A percentile compares a stretch with the other conserved stretches of the same genome.
Conservation (phyloP, 1,140 invertebrate genomes). For the Drosophila leontia region DNA sequence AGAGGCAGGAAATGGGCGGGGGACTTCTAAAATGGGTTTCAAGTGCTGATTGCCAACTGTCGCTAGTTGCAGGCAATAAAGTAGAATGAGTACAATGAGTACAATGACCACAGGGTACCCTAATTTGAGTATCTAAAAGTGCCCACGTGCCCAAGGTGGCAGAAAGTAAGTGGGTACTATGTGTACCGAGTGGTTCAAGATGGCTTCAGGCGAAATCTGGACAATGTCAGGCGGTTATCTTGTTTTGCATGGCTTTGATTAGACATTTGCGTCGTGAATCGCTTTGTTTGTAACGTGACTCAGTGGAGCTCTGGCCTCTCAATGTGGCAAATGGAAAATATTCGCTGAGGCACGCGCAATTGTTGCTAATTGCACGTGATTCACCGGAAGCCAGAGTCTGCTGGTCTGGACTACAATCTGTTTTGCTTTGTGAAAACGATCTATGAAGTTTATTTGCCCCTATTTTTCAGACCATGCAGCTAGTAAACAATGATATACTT, state of each 20-base stretch:
- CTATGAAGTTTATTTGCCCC: constrained; percentile 17
- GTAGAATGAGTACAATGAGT: constrained; percentile 1
- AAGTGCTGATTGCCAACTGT: constrained; percentile 25
- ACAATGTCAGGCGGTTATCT: constrained; percentile 39
- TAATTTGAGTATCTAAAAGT: constrained; percentile 8
- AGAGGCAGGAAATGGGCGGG: constrained; percentile 35
- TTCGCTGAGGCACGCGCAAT: constrained; percentile 23
- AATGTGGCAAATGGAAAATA: constrained; percentile 11
- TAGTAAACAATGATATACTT: not conserved
- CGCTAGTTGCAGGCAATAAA: constrained; percentile 23
- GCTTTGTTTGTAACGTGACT: constrained; percentile 61
- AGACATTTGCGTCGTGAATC: constrained; percentile 39
- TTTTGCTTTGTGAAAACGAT: not conserved
- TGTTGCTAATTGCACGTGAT: constrained; percentile 41
- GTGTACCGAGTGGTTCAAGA: not conserved
- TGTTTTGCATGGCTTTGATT: constrained; percentile 28
- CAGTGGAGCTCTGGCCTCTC: constrained; percentile 9
- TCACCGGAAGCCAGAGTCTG: constrained; percentile 22
- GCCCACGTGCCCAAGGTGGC: constrained; percentile 13
- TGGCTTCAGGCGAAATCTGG: not conserved
- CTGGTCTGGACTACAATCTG: constrained; percentile 1
- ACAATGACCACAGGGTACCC: not conserved
- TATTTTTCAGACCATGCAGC: not conserved
- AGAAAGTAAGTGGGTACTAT: too few species aligned
- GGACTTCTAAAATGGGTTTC: constrained; percentile 19